Evolutionary conservation across 2,888 invertebrate species (phyloP).

Genomic region (Yponomeuta malinellus): DNA sequence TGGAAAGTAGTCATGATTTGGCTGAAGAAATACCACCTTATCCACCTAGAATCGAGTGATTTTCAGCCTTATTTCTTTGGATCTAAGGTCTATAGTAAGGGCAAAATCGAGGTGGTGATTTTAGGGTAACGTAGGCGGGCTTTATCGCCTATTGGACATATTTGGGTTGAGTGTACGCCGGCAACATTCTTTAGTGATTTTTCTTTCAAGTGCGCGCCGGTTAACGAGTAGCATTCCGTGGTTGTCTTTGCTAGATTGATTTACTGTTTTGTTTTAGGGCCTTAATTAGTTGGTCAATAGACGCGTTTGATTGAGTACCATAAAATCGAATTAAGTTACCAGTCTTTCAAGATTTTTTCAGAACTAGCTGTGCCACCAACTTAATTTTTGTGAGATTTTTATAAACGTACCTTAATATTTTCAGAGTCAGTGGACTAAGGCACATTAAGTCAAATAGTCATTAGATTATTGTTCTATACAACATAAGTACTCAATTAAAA

Average conservation of each 20-base stretch:
- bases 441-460: no score
- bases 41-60: conserved; percentile 23
- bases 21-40: conserved; percentile 26
- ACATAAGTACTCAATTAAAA: no score
- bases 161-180: conserved; percentile 55
- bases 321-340: not conserved
- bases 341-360: no score
- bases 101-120: not conserved
- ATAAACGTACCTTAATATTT: no score
- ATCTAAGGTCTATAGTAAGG: not conserved
- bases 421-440: no score
- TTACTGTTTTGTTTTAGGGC: not conserved
- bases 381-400: no score
- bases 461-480: no score
- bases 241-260: conserved; percentile 14
- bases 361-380: no score
- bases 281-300: not conserved
- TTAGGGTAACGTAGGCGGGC: conserved; percentile 41
- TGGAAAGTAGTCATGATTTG: conserved; percentile 58
- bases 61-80: conserved; percentile 30
- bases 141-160: conserved; percentile 54
- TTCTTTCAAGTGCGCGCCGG: conserved; percentile 19
- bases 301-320: not conserved
- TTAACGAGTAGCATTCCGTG: conserved; percentile 14
- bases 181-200: conserved; percentile 37